Base-by-base conservation (phyloP, 2,888 invertebrate species). In the Eilema caniola region DNA sequence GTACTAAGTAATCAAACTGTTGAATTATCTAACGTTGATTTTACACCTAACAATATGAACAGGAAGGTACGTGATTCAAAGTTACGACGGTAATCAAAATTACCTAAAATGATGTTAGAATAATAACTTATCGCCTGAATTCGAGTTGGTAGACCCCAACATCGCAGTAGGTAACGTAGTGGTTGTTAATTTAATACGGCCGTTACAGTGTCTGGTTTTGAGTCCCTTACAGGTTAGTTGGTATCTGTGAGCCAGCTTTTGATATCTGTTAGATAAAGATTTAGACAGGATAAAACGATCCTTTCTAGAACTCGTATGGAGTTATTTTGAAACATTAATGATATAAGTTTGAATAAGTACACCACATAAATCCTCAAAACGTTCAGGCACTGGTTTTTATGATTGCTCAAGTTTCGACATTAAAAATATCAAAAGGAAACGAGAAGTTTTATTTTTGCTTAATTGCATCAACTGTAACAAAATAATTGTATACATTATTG, bases 251-350 rank as follows among this genome's bases (percentile, higher is more conserved):
- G 37, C 28, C 47, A 66, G 47, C 66, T 67, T 59, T 25, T 59
- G 66, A 62, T 63, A 59, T 67, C 69, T 72, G 24, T 62, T 59
- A 61, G 28, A 71, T 67, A 56, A 11, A 41, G 61, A 62, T 77
- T 73, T 71, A 74, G 70, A 60, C 47, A 63, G 60, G 67, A 41
- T 72, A 56, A 23, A 16, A 64, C 47, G 41, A 79, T 72, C 72
- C 63, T 62, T 62, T 76, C 65, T 59, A 68, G 59, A 41, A 73
- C 72, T 71, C 62, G 71, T 71, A 79, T 71, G 65, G 47, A 74
- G 60, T 75, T 74, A 80, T 77, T 77, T 76, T 74, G 67, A 71
- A 81, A 77, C 77, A 77, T 80, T 80, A 81, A 82, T 81, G 71
- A 81, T 80, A 81, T 74, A 81, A 82, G 76, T 81, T 81, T 77